phyloP scores from a whole-genome alignment of 2,888 invertebrate genomes.

The Pedicia rivosa region DNA sequence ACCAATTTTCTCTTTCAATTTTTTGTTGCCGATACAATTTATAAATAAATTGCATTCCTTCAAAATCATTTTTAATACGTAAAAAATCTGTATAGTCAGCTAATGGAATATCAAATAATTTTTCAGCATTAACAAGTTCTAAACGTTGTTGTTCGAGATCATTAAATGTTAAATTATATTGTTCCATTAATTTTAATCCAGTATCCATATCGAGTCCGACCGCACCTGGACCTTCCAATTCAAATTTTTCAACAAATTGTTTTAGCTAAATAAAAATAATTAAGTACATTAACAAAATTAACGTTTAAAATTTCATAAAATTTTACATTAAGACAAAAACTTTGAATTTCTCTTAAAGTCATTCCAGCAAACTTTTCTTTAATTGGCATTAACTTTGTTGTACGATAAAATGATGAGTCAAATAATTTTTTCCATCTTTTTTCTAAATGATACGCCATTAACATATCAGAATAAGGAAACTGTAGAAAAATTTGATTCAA shows the following conservation, averaged over 20 bases:
- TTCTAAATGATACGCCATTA: conserved; percentile 40
- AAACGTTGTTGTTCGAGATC: conserved; percentile 47
- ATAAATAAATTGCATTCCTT: conserved; percentile 53
- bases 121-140: conserved; percentile 50
- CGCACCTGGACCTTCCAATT: conserved; percentile 60
- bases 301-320: background rate
- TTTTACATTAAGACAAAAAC: conserved; percentile 26
- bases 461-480: conserved; percentile 29
- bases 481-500: conserved; percentile 10
- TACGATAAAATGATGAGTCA: conserved; percentile 49
- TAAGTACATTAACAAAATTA: background rate
- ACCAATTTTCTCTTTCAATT: conserved; percentile 63
- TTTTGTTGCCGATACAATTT: conserved; percentile 65
- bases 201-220: conserved; percentile 61
- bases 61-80: conserved; percentile 43
- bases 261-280: conserved; percentile 16
- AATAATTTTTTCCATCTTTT: conserved; percentile 53
- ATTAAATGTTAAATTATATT: conserved; percentile 37
- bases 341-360: conserved; percentile 52
- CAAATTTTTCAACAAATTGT: conserved; percentile 57
- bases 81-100: conserved; percentile 67
- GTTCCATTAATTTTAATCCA: conserved; percentile 52
- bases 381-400: conserved; percentile 55
- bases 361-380: conserved; percentile 74
- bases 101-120: conserved; percentile 72